Percentiles rank a stretch among this genome's conserved stretches.
phyloP scores from a whole-genome alignment of 2,113 vertebrate species.

The Spea bombifrons region DNA sequence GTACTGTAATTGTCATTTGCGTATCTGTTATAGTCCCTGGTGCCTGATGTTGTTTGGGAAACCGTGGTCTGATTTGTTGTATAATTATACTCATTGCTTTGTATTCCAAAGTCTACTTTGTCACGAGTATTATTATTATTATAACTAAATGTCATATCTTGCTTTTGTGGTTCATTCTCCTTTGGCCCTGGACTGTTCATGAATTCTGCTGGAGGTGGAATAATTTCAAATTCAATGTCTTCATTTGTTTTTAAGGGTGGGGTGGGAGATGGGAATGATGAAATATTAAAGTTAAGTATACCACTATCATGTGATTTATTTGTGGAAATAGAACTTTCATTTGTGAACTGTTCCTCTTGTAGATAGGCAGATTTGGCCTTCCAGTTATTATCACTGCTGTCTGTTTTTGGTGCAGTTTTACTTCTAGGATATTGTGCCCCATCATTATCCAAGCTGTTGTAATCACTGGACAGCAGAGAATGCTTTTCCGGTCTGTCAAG shows the following conservation, averaged over 20 bases:
- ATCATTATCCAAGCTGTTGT: neutral
- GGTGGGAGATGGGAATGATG: neutral
- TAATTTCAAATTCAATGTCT: slow-evolving; percentile 63
- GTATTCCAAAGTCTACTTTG: slow-evolving; percentile 36
- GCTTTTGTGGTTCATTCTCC: slow-evolving; percentile 50
- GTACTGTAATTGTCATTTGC: neutral
- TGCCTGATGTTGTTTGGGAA: slow-evolving; percentile 7
- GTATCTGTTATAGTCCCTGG: neutral
- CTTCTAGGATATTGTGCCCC: no score
- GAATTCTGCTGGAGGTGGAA: slow-evolving; percentile 90
- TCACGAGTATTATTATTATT: slow-evolving; percentile 36
- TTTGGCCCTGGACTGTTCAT: slow-evolving; percentile 60
- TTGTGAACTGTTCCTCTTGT: neutral
- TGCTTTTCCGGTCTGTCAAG: neutral
- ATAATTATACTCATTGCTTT: slow-evolving; percentile 5
- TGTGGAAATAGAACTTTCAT: neutral
- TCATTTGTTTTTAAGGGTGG: slow-evolving; percentile 48
- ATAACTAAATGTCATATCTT: slow-evolving; percentile 46
- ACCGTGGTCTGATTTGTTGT: neutral
- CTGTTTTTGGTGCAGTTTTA: no score
- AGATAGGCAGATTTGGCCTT: neutral
- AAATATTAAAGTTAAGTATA: slow-evolving; percentile 5
- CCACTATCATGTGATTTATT: neutral
- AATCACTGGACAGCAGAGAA: neutral
- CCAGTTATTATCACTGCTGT: neutral